phyloP scores from a whole-genome alignment of 2,797 vertebrate species.

The Phrynocephalus vlangalii region DNA sequence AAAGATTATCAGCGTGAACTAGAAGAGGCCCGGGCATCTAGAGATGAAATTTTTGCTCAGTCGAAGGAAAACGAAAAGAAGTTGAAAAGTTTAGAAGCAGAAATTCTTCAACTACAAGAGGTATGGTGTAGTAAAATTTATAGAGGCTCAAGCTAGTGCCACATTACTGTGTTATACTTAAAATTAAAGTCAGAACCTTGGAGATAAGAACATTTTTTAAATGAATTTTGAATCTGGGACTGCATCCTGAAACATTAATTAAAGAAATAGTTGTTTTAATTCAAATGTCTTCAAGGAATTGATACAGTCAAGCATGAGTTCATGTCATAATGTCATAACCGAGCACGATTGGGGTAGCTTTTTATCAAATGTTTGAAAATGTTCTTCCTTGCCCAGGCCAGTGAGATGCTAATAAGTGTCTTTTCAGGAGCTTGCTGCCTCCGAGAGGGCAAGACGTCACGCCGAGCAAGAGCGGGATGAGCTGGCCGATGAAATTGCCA shows the following conservation, averaged over 20 bases:
- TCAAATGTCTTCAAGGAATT: not conserved
- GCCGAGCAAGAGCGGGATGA: conserved; percentile 96
- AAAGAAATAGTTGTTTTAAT: not conserved
- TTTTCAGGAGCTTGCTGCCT: conserved; percentile 91
- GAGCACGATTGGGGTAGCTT: not conserved
- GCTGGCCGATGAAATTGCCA: conserved; percentile 94
- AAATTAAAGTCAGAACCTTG: not conserved
- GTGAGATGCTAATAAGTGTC: not conserved
- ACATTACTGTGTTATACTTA: not conserved
- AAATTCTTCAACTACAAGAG: conserved; percentile 96
- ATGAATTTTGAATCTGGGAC: not conserved
- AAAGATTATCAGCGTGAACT: conserved; percentile 97
- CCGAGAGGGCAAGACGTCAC: conserved; percentile 91
- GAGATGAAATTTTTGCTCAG: conserved; percentile 96
- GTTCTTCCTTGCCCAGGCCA: not conserved
- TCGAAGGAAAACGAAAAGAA: conserved; percentile 99
- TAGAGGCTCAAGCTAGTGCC: not conserved
- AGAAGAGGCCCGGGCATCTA: conserved; percentile 92
- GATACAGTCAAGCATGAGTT: not conserved
- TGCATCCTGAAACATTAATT: not conserved
- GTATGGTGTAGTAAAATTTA: conserved; percentile 69
- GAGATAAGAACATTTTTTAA: not conserved
- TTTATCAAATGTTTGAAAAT: conserved; percentile 1
- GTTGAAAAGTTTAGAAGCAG: conserved; percentile 94
- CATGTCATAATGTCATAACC: not conserved